These are phyloP conservation scores for Cepaea nemoralis DNA, from an alignment of 1,140 invertebrate species.

Conservation along the genomic window DNA sequence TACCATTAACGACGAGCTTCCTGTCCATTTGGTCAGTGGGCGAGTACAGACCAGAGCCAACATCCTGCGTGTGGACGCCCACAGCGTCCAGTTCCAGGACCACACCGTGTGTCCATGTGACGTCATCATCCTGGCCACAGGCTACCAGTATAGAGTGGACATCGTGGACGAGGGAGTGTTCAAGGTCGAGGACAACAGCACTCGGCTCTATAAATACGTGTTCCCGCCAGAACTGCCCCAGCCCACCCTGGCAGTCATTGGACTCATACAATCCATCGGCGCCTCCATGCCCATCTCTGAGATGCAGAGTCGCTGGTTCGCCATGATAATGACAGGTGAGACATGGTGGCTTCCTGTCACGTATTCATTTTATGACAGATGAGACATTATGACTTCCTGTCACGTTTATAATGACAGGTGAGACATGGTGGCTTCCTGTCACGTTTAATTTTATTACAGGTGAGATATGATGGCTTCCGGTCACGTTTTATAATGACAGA, in stretches of 20 bases:
- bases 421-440: not conserved
- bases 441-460: not conserved
- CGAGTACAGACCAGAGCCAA: conserved; percentile 8
- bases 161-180: conserved; percentile 54
- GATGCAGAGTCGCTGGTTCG: conserved; percentile 73
- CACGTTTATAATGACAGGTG: conserved; percentile 56
- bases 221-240: conserved; percentile 71
- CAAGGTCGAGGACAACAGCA: conserved; percentile 64
- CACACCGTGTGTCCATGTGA: conserved; percentile 62
- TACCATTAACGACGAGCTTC: conserved; percentile 76
- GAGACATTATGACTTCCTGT: conserved; percentile 27
- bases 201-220: conserved; percentile 74
- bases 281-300: conserved; percentile 75
- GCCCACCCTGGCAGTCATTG: conserved; percentile 73
- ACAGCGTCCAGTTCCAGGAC: conserved; percentile 7
- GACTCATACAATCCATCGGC: conserved; percentile 75
- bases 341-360: not conserved
- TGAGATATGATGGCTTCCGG: no score
- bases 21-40: conserved; percentile 73
- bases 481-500: conserved; percentile 56
- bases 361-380: not conserved
- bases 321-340: conserved; percentile 57
- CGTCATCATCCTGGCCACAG: conserved; percentile 67
- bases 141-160: conserved; percentile 65
- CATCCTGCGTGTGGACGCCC: not conserved